Evolutionary conservation across 2,888 invertebrate genomes (phyloP).

Genomic region (Meliscaeva auricollis): DNA sequence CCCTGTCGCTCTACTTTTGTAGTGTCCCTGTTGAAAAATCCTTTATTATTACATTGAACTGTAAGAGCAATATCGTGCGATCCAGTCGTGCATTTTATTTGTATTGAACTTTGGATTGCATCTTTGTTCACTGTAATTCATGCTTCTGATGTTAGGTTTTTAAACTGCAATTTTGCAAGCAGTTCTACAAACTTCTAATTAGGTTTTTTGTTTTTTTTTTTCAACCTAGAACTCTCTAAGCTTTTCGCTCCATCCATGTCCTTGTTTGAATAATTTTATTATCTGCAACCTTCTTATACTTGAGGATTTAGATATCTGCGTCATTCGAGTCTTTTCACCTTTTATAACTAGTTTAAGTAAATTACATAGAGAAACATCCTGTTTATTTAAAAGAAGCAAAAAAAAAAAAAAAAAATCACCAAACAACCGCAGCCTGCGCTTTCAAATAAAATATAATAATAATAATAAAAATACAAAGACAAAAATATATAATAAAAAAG

Average conservation of each 20-base stretch:
- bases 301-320: constrained; percentile 5
- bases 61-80: too few species aligned
- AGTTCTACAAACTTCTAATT: background rate
- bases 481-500: constrained; percentile 53
- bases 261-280: background rate
- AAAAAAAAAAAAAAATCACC: constrained; percentile 18
- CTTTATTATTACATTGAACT: too few species aligned
- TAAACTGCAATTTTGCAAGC: background rate
- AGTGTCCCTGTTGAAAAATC: too few species aligned
- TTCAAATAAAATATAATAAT: constrained; percentile 19
- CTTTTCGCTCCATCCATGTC: background rate
- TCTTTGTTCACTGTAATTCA: too few species aligned
- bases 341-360: constrained; percentile 35
- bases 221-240: background rate
- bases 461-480: constrained; percentile 38
- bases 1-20: too few species aligned
- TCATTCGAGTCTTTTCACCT: constrained; percentile 50
- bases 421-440: constrained; percentile 31
- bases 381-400: constrained; percentile 24
- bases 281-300: background rate
- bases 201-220: background rate
- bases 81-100: too few species aligned
- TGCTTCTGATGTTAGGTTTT: too few species aligned
- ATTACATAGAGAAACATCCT: constrained; percentile 48
- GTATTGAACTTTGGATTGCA: too few species aligned